Percentiles rank a stretch among this genome's conserved stretches.
Conservation (phyloP, 2,888 invertebrate genomes). For the Scaptomyza polygonia region DNA sequence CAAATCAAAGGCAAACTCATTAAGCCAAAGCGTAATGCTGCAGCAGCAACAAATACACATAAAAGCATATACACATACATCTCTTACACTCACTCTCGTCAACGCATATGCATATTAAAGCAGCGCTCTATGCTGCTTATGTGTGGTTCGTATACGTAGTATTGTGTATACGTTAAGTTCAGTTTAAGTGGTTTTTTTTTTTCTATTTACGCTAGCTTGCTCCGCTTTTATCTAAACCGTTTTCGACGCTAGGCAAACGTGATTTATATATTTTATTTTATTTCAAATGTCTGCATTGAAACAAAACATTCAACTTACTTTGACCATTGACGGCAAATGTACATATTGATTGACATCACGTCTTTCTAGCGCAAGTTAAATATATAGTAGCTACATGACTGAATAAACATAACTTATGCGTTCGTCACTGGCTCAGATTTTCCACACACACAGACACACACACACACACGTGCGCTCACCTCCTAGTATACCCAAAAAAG, state of each 20-base stretch:
- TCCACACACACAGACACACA: background rate
- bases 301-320: conserved; percentile 22
- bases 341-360: conserved; percentile 25
- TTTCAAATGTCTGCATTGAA: conserved; percentile 50
- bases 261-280: conserved; percentile 62
- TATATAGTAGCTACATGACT: conserved; percentile 18
- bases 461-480: background rate
- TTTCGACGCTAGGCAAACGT: conserved; percentile 49
- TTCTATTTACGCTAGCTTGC: conserved; percentile 22
- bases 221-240: conserved; percentile 59
- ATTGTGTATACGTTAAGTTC: conserved; percentile 46
- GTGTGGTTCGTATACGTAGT: conserved; percentile 63
- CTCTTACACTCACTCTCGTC: conserved; percentile 19
- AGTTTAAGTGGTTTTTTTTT: conserved; percentile 11
- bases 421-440: background rate
- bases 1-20: conserved; percentile 77
- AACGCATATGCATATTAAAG: conserved; percentile 71
- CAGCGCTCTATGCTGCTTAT: conserved; percentile 44
- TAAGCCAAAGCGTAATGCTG: conserved; percentile 52
- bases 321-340: conserved; percentile 33
- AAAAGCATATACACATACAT: conserved; percentile 1
- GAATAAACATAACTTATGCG: conserved; percentile 1
- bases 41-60: conserved; percentile 10
- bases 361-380: conserved; percentile 1
- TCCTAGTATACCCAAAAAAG: background rate